These are phyloP conservation scores for Pterocles burchelli DNA, from an alignment of 2,113 vertebrate species.

Conservation along the genomic window DNA sequence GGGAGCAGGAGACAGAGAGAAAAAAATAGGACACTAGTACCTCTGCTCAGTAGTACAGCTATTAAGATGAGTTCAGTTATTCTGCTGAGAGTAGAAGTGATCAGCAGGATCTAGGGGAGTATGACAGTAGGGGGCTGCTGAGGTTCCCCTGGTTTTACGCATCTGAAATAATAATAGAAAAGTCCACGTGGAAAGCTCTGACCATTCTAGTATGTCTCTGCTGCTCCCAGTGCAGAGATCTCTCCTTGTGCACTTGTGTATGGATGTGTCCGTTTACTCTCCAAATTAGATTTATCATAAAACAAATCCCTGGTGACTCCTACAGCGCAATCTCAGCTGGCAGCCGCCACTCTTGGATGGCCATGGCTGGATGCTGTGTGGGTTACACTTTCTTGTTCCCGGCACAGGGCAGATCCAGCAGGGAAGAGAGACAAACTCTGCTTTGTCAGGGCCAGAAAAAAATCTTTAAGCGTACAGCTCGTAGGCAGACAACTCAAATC, in stretches of 20 bases:
- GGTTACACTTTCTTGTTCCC: background rate
- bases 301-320: background rate
- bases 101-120: background rate
- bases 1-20: background rate
- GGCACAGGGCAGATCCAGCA: background rate
- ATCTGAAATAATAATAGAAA: background rate
- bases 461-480: background rate
- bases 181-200: background rate
- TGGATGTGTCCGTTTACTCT: background rate
- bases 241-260: background rate
- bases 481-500: background rate
- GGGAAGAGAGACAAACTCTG: background rate
- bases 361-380: accelerated
- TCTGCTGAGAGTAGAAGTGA: background rate
- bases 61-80: background rate
- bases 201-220: background rate
- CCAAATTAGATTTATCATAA: background rate
- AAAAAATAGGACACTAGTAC: background rate
- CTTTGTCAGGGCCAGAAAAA: background rate
- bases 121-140: background rate
- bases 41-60: background rate
- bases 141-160: background rate
- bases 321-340: background rate
- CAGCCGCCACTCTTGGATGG: background rate
- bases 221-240: background rate